phyloP scores from a whole-genome alignment of 2,113 vertebrate genomes.

The Grammomys surdaster region DNA sequence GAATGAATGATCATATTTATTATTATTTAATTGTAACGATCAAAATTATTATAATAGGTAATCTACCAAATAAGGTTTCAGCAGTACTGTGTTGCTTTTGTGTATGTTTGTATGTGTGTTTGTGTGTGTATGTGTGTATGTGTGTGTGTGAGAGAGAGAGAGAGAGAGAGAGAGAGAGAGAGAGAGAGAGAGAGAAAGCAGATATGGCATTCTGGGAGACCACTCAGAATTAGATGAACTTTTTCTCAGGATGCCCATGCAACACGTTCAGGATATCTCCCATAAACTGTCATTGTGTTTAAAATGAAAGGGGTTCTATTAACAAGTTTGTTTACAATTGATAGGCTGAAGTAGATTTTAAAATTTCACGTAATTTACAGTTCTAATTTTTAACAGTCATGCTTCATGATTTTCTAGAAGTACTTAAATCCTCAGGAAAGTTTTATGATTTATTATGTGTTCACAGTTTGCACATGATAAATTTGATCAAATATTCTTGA shows the following conservation, averaged over 20 bases:
- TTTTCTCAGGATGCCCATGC: neutral
- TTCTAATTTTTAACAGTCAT: neutral
- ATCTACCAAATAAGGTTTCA: neutral
- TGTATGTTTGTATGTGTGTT: neutral
- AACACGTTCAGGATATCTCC: neutral
- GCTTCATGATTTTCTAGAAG: neutral
- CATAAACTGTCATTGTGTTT: neutral
- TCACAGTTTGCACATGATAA: slow-evolving; percentile 9
- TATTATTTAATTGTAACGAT: slow-evolving; percentile 7
- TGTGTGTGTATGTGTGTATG: neutral
- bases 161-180: neutral
- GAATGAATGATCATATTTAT: neutral
- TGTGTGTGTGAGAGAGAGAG: no score
- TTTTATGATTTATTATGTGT: slow-evolving; percentile 18
- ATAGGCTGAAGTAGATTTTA: neutral
- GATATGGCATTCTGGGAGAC: neutral
- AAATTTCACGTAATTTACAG: neutral
- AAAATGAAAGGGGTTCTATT: neutral
- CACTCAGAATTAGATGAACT: neutral
- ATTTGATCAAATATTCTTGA: slow-evolving; percentile 26
- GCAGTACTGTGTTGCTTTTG: neutral
- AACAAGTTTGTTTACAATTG: neutral
- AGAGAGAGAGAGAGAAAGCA: neutral
- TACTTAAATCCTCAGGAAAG: neutral
- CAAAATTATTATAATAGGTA: slow-evolving; percentile 32